Evolutionary conservation across 1,140 invertebrate genomes (phyloP), one percentile per base, ranked within the genome.

Genomic region (Microplitis demolitor): DNA sequence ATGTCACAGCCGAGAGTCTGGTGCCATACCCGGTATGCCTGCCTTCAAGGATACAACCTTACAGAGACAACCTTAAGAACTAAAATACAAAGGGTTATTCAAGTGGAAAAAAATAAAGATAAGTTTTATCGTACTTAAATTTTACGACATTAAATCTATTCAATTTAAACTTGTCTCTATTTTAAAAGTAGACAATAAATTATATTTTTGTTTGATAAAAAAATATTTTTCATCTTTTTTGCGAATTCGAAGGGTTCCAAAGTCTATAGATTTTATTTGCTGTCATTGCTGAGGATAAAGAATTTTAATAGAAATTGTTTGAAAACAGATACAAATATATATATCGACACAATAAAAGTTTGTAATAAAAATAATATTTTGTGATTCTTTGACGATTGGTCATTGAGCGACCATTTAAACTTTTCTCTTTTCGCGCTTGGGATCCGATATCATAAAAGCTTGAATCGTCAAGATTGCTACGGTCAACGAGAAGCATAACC

Each of bases 381-480:
- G 16, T 62, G 33, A 62, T 34, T 62, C 31, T 62, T 62, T 35
- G 31, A 51, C 50, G 74, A 74, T 76, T 54, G 68, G 79, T 81
- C 80, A 81, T 82, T 78, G 79, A 81, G 80, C 78, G 77, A 64
- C 75, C 77, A 74, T 82, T 80, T 63, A 56, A 79, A 75, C 69
- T 79, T 77, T 37, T 70, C 71, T 14, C 39, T 13, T 50, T 63
- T 69, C 66, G 56, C 51, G 39, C 24, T 64, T 64, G 2, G 0
- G 5, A 50, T 50, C 24, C n/a, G 13, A 53, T 71, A 71, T 71
- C 69, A 61, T 63, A 64, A 64, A 71, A 71, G 60, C 60, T 70
- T 45, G 6, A 45, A 45, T 9, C 39, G 31, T 33, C 39, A 54
- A 71, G 69, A 71, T 56, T 71, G 50, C 6, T 50, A 24, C 60